These are phyloP conservation scores for Hafferia zeledoni DNA, from an alignment of 2,797 vertebrate genomes.

Conservation along the genomic window DNA sequence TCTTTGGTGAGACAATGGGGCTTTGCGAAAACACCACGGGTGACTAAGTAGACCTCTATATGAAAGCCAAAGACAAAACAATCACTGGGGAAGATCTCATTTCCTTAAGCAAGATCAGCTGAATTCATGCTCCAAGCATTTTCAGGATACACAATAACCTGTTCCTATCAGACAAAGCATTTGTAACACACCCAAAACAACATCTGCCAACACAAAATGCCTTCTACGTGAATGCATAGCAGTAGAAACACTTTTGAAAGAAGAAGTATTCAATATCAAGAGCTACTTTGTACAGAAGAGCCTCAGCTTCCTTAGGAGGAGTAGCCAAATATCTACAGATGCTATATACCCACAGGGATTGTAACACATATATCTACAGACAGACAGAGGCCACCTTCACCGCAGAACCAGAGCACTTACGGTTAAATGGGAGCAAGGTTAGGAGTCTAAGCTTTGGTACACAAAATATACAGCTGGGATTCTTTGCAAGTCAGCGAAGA, in stretches of 20 bases:
- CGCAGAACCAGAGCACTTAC: background rate
- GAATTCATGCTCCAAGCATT: background rate
- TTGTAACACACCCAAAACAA: background rate
- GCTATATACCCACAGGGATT: background rate
- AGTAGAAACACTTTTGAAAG: background rate
- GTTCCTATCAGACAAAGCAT: background rate
- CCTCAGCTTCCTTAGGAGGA: background rate
- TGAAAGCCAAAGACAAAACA: background rate
- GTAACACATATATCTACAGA: background rate
- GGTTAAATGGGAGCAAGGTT: background rate
- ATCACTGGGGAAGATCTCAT: background rate
- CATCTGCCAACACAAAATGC: background rate
- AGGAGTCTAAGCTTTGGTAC: background rate
- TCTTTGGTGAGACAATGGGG: background rate
- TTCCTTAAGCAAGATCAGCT: background rate
- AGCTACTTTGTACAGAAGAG: background rate
- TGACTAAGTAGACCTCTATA: background rate
- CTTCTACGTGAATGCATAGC: background rate
- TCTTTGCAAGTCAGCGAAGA: background rate
- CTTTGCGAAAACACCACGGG: background rate
- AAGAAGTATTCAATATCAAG: fast-evolving
- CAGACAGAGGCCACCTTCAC: background rate
- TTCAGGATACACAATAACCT: background rate
- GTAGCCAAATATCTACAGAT: background rate
- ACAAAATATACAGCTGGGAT: background rate